These are phyloP conservation scores for Sclerodermus sp. DNA, from an alignment of 2,888 invertebrate genomes.

Conservation along the genomic window DNA sequence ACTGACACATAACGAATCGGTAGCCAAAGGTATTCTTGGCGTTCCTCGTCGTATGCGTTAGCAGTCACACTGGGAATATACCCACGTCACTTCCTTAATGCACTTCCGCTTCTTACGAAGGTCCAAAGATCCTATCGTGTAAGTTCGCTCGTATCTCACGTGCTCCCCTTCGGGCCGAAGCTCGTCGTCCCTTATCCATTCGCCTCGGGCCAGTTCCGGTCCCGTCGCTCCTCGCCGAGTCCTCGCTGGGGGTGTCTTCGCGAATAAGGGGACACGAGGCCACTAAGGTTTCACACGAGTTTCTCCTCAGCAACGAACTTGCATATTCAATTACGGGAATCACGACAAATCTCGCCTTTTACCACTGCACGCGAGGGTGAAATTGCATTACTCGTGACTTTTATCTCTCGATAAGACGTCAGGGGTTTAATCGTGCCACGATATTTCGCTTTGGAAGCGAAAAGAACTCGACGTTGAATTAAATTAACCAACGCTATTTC, in stretches of 20 bases:
- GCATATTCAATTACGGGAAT: constrained; percentile 3
- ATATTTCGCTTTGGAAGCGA: too few relatives aligned
- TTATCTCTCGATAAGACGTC: too few relatives aligned
- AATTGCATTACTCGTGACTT: too few relatives aligned
- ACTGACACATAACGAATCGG: background rate
- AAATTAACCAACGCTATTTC: too few relatives aligned
- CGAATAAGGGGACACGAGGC: constrained; percentile 7
- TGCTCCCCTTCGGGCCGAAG: background rate
- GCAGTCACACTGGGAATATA: constrained; percentile 20
- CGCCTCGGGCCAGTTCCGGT: constrained; percentile 21
- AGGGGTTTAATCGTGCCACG: too few relatives aligned
- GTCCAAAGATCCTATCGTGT: constrained; percentile 27
- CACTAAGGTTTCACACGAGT: constrained; percentile 12
- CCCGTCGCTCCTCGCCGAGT: constrained; percentile 18
- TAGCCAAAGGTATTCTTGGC: background rate
- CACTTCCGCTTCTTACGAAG: constrained; percentile 16
- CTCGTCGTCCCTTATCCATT: constrained; percentile 14
- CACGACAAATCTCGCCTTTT: constrained; percentile 2
- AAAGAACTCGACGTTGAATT: too few relatives aligned
- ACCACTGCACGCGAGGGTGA: too few relatives aligned
- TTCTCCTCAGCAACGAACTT: constrained; percentile 3
- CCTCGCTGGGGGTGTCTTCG: constrained; percentile 17
- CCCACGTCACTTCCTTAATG: constrained; percentile 19
- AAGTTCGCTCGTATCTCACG: constrained; percentile 29
- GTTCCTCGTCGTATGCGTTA: constrained; percentile 5